Evolutionary conservation across 2,888 invertebrate genomes (phyloP), one percentile per base, ranked within the genome.

Genomic region (Craniophora ligustri): DNA sequence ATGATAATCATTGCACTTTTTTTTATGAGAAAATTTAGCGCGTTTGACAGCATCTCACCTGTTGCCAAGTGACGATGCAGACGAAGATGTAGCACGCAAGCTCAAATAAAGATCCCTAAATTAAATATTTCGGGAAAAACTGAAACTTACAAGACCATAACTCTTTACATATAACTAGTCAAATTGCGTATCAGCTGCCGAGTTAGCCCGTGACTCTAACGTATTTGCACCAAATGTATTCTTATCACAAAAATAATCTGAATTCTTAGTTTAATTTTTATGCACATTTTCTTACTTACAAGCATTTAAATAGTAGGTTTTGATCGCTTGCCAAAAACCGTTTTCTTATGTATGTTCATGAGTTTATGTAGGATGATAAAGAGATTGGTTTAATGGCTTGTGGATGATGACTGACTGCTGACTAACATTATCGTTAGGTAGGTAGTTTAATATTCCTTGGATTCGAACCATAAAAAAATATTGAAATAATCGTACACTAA

Each of bases 221-320:
- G 40, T 45, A 31, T 63, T 51, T 31, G 5, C 21, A 53, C 13
- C 31, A 42, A 66, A 60, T n/a, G 5, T 47, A 54, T 67, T 67
- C 42, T 11, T 42, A 54, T 36, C 54, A 42, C 42, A 15, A 54
- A 61, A 61, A 62, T 54, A 42, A 62, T 38, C 45, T 47, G 62
- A 54, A 63, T 67, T 46, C 45, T 46, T 62, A 61, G 61, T 62
- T 36, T 30, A 18, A 61, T 31, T 63, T 61, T 67, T 54, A 34
- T 38, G 46, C 38, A 34, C 41, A 38, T 67, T 60, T 67, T 35
- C 38, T 51, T 67, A 39, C 38, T 51, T 61, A 60, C 26, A 34
- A 23, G 14, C 46, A 30, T 46, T 47, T 59, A 32, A 23, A 28
- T 19, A 13, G 36, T 42, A 44, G 31, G 15, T 46, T 53, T 61